phyloP scores from a whole-genome alignment of 2,797 vertebrate genomes.

The Syngnathus rostellatus region DNA sequence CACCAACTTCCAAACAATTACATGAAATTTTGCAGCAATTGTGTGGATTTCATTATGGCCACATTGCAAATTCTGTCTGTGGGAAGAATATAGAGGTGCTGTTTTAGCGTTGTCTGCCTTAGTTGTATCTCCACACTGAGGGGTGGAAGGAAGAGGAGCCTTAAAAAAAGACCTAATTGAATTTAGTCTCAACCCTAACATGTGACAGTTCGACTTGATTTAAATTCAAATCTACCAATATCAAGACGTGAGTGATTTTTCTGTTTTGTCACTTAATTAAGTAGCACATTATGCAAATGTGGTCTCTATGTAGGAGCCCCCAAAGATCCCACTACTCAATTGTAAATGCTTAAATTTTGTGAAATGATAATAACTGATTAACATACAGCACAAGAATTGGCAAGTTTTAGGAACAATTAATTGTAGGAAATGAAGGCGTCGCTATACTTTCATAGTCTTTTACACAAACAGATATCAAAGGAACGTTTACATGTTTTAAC shows the following conservation, averaged over 20 bases:
- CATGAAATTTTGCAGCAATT: conserved; percentile 11
- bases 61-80: conserved; percentile 33
- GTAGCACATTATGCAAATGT: conserved; percentile 18
- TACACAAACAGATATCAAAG: not conserved
- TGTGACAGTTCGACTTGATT: conserved; percentile 16
- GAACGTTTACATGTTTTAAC: not conserved
- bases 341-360: not conserved
- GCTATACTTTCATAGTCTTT: not conserved
- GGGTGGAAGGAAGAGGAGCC: conserved; percentile 11
- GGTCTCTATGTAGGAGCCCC: conserved; percentile 10
- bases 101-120: conserved; percentile 53
- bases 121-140: conserved; percentile 54
- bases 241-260: conserved; percentile 19
- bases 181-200: conserved; percentile 20
- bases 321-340: not conserved
- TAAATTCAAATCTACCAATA: conserved; percentile 25
- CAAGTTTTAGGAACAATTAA: not conserved
- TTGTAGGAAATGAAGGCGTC: not conserved
- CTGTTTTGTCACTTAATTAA: conserved; percentile 25
- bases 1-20: conserved; percentile 7
- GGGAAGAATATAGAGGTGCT: conserved; percentile 44
- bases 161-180: conserved; percentile 6
- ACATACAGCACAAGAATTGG: not conserved
- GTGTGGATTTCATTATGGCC: conserved; percentile 33
- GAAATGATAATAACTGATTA: not conserved